Percentiles rank a stretch among this genome's conserved stretches.
Conservation (phyloP, 1,140 invertebrate genomes). For the Neodiprion virginianus region DNA sequence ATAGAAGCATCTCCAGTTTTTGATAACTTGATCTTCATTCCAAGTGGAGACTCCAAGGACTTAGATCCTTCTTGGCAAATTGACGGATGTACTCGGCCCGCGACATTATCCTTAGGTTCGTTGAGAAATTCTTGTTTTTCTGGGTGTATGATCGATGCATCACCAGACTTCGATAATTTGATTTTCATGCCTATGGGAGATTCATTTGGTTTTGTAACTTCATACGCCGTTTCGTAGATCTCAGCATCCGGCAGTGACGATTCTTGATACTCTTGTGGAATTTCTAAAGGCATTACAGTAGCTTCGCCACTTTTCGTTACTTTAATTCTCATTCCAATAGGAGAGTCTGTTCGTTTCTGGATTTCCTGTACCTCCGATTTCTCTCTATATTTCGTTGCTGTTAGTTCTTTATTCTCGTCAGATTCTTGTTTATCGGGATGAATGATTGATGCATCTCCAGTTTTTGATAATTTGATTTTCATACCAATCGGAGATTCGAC, state of each 20-base stretch:
- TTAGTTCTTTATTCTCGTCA: not conserved
- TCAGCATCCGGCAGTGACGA: not conserved
- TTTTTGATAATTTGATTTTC: conserved; percentile 53
- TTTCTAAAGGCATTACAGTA: not conserved
- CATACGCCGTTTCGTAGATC: not conserved
- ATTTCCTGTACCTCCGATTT: conserved; percentile 28
- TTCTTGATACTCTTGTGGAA: not conserved
- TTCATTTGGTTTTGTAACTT: conserved; percentile 38
- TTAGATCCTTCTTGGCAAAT: conserved; percentile 13
- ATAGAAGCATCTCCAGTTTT: conserved; percentile 54
- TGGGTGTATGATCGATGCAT: conserved; percentile 53
- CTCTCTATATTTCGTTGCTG: not conserved
- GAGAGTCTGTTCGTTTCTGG: conserved; percentile 3
- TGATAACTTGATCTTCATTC: conserved; percentile 55
- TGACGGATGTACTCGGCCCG: conserved; percentile 28
- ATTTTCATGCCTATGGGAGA: conserved; percentile 59
- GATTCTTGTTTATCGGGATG: conserved; percentile 17
- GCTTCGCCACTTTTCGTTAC: conserved; percentile 11
- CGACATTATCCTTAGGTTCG: conserved; percentile 25
- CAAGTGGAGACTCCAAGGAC: conserved; percentile 47
- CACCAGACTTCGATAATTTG: conserved; percentile 55
- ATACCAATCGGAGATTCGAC: conserved; percentile 41
- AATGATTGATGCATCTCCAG: conserved; percentile 48
- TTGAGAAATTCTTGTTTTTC: conserved; percentile 31
- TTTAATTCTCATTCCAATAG: conserved; percentile 19